Evolutionary conservation across 2,888 invertebrate genomes (phyloP), one percentile per base, ranked within the genome.

Genomic region (Cheilosia vernalis): DNA sequence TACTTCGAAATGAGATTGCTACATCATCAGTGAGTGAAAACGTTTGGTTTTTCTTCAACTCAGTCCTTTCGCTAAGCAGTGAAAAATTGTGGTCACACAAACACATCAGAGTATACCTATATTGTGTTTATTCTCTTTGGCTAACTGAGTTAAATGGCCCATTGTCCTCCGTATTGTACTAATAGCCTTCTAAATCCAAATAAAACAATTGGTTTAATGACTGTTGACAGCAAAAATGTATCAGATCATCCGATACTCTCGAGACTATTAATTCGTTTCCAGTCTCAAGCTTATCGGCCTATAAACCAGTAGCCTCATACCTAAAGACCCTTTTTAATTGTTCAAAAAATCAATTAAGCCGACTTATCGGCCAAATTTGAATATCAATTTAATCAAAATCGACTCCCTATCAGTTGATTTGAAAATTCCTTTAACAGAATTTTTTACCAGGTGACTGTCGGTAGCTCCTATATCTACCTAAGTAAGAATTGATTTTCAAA

Each of bases 311-410:
- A 79, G 58, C 49, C 47, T 9, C 40, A 19, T 15, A 10, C 15
- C 9, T 37, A 49, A 33, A 40, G 15, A 66, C n/a, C 19, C 51
- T 64, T 72, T 79, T 79, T 60, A 37, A 42, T 64, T 47, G 58
- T 69, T 64, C 40, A 49, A 63, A 67, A 78, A 70, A 63, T 60
- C 67, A 63, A 67, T 70, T 67, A 78, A 79, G 33, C 56, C 78
- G 47, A 5, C 78, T 51, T 70, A 72, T 79, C 70, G n/a, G n/a
- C 13, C 13, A 13, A 58, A 79, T 79, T 70, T 79, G 64, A 63
- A 79, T 79, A 80, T 66, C 66, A 17, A 3, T 53, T 60, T 67
- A 73, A 80, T 80, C 67, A 67, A 61, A 73, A 60, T 21, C 66
- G 47, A 53, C 19, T 30, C 60, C 51, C 72, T 79, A 72, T 79